Evolutionary conservation across 2,797 vertebrate genomes (phyloP), one percentile per base, ranked within the genome.

Genomic region (Brachyrhaphis roseni): DNA sequence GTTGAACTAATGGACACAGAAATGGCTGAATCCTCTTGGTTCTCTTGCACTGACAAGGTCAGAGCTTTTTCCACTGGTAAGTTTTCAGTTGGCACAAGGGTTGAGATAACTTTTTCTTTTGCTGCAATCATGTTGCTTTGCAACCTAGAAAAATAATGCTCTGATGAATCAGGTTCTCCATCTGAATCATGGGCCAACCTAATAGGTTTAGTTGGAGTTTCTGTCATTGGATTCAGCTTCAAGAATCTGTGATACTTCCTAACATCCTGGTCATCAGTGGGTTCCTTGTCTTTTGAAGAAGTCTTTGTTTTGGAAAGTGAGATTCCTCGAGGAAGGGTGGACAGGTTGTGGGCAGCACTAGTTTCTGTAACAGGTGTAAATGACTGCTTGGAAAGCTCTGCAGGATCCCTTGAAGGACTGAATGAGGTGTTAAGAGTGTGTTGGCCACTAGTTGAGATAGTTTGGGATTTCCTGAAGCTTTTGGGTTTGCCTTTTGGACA

Each of bases 31-130:
- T 87, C 74, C 2, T 68, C 71, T 75, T 26, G 73, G 72, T 86
- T 90, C 18, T 86, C 86, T 72, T 90, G 85, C 34, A 81, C 81
- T 1, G 72, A 88, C 10, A 31, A 51, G 78, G 57, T 80, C 1
- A 13, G 51, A 72, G 46, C 5, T 36, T 71, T 71, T 45, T 7
- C 2, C 2, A 23, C 23, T 7, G 62, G 18, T 10, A n/a, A 7
- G 34, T 8, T 75, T 70, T 86, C 28, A 41, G 34, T 74, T 1
- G 7, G 28, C 11, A 13, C 12, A 13, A 51, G 12, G 5, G 18
- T 72, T 66, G 76, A 80, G 23, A 73, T 18, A 39, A 46, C 31
- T 82, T n/a, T 53, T 57, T 75, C 73, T 55, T 86, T 78, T 74
- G 36, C 72, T n/a, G 4, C 23, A 36, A 66, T 83, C 31, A 73